Evolutionary conservation across 2,888 invertebrate genomes (phyloP).

Genomic region (Ceriagrion tenellum): DNA sequence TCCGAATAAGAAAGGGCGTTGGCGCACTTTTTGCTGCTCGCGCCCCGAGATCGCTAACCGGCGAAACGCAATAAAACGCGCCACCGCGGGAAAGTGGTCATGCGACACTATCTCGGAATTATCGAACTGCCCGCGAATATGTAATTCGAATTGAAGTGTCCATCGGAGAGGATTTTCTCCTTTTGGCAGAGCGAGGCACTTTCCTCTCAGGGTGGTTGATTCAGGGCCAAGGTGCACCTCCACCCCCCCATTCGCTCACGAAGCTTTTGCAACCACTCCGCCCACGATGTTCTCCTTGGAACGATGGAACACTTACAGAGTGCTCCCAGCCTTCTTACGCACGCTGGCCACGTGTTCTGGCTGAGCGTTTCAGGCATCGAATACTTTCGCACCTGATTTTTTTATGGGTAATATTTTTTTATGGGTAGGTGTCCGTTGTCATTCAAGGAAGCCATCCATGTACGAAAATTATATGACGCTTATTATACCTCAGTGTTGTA

Average conservation of each 20-base stretch:
- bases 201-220: neutral
- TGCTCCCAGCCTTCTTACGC: neutral
- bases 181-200: neutral
- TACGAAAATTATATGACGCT: no score
- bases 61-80: neutral
- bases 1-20: neutral
- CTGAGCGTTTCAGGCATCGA: neutral
- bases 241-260: no score
- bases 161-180: neutral
- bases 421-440: no score
- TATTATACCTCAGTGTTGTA: no score
- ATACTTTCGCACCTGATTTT: neutral
- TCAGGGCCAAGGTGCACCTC: constrained; percentile 5
- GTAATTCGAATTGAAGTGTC: neutral
- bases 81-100: neutral
- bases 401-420: no score
- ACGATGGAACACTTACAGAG: neutral
- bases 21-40: neutral
- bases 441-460: no score
- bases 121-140: neutral
- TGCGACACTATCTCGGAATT: neutral
- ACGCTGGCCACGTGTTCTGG: neutral
- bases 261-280: neutral
- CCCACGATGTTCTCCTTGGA: neutral
- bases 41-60: neutral